Percentiles rank a stretch among this genome's conserved stretches.
phyloP scores from a whole-genome alignment of 2,888 invertebrate genomes.

The Sarcophaga carnaria region DNA sequence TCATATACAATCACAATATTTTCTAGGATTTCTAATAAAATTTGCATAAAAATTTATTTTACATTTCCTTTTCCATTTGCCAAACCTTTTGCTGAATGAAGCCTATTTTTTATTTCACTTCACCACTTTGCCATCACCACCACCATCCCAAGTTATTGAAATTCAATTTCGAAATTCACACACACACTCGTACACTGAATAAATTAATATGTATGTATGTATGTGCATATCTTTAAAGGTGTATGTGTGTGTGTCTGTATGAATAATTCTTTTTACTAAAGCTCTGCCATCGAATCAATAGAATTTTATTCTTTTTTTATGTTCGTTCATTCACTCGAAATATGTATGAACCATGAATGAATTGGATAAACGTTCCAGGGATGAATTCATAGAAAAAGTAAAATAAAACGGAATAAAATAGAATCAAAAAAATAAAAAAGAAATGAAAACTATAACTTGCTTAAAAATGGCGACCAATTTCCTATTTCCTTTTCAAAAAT shows the following conservation, averaged over 20 bases:
- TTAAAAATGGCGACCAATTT: conserved; percentile 68
- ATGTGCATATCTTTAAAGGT: background rate
- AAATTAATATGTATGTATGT: background rate
- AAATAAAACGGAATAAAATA: conserved; percentile 17
- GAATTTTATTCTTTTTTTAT: background rate
- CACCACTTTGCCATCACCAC: too few relatives aligned
- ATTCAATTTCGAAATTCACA: conserved; percentile 44
- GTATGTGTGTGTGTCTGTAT: conserved; percentile 15
- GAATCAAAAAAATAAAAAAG: conserved; percentile 17
- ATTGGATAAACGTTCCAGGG: conserved; percentile 14
- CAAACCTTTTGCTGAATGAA: background rate
- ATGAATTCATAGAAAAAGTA: background rate
- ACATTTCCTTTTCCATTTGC: conserved; percentile 49
- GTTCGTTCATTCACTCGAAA: background rate
- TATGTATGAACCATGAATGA: conserved; percentile 1
- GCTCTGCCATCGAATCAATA: conserved; percentile 42
- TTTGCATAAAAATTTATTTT: conserved; percentile 54
- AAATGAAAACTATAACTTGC: conserved; percentile 17
- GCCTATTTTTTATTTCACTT: too few relatives aligned
- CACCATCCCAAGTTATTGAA: conserved; percentile 7
- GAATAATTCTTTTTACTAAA: conserved; percentile 41
- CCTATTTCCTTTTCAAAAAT: conserved; percentile 49
- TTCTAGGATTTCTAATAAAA: conserved; percentile 39
- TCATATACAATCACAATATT: conserved; percentile 12
- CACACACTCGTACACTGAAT: background rate